Evolutionary conservation across 2,113 vertebrate genomes (phyloP).

Genomic region (Callithrix jacchus): DNA sequence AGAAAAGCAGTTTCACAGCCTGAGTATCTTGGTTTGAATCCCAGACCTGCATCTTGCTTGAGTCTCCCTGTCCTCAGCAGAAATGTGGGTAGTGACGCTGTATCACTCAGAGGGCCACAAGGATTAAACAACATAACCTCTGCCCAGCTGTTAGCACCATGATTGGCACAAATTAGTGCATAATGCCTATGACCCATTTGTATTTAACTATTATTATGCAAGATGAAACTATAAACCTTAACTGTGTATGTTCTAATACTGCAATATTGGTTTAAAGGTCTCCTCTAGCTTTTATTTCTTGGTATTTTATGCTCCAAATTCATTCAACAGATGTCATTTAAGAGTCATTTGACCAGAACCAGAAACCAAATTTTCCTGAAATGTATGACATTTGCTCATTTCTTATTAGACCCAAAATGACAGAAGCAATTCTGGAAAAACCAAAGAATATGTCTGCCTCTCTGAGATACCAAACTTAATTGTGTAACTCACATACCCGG

Average conservation of each 20-base stretch:
- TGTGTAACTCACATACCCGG: background rate
- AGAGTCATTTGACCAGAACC: background rate
- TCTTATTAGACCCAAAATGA: conserved; percentile 21
- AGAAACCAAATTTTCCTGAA: conserved; percentile 39
- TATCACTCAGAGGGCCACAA: background rate
- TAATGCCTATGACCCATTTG: background rate
- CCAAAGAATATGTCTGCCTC: conserved; percentile 21
- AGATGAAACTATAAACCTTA: background rate
- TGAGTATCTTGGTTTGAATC: background rate
- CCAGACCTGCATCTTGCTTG: background rate
- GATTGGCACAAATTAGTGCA: background rate
- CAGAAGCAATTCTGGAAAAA: conserved; percentile 9
- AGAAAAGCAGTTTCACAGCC: background rate
- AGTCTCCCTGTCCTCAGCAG: background rate
- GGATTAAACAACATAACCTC: background rate
- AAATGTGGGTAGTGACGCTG: background rate
- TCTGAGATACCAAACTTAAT: conserved; percentile 19
- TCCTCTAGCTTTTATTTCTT: background rate
- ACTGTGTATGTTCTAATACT: background rate
- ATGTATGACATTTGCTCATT: conserved; percentile 5
- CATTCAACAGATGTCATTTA: background rate
- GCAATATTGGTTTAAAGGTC: background rate
- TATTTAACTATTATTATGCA: background rate
- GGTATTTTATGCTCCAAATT: background rate
- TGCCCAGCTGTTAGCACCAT: background rate